Conservation (phyloP, 2,113 vertebrate species). For the Hemicordylus capensis region DNA sequence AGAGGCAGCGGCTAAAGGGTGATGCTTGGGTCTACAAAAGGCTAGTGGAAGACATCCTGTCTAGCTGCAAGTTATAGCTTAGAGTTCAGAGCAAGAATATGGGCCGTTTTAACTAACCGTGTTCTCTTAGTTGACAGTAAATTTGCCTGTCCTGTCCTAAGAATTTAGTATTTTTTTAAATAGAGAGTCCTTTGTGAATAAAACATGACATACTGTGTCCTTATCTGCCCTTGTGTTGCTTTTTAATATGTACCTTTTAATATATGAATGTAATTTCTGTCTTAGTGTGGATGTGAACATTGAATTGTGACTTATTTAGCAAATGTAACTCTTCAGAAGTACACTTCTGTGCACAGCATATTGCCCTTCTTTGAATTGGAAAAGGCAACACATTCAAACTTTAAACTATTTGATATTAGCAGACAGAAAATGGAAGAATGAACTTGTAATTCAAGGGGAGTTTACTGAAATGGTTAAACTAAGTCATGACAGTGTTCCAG, state of each 20-base stretch:
- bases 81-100: background rate
- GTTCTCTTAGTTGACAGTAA: constrained; percentile 19
- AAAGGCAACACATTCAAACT: constrained; percentile 29
- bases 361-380: background rate
- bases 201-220: constrained; percentile 39
- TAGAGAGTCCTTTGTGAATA: constrained; percentile 46
- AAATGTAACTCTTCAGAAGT: constrained; percentile 56
- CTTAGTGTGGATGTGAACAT: constrained; percentile 17
- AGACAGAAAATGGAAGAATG: constrained; percentile 69
- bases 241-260: constrained; percentile 43
- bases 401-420: constrained; percentile 62
- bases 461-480: constrained; percentile 83
- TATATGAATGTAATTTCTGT: constrained; percentile 39
- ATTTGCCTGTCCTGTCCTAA: constrained; percentile 18
- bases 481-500: constrained; percentile 78
- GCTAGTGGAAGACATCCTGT: constrained; percentile 91
- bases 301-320: constrained; percentile 23
- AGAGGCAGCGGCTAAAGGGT: constrained; percentile 90
- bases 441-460: constrained; percentile 84
- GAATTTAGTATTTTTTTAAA: constrained; percentile 38
- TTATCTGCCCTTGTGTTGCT: constrained; percentile 39
- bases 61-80: constrained; percentile 79
- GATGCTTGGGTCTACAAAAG: constrained; percentile 97
- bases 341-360: constrained; percentile 41
- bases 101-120: background rate